Percentiles rank a stretch among this genome's conserved stretches.
Conservation (phyloP, 2,113 vertebrate species). For the Syngnathus typhle region DNA sequence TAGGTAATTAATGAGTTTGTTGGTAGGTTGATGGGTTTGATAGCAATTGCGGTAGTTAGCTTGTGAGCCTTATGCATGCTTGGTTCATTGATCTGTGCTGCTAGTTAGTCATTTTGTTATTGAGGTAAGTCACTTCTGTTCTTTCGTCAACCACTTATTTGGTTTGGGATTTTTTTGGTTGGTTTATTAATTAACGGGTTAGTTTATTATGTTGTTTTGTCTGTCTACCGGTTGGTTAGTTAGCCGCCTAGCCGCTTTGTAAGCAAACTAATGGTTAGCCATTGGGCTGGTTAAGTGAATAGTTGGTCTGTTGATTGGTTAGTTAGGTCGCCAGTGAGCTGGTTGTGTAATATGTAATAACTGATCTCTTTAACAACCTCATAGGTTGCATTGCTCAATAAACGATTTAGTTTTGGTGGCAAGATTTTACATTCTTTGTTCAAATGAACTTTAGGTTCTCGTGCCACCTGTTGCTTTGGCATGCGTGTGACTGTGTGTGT, state of each 20-base stretch:
- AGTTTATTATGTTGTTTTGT: neutral
- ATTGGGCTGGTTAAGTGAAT: too few species aligned
- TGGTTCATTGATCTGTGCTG: neutral
- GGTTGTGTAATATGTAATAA: too few species aligned
- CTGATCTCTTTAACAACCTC: too few species aligned
- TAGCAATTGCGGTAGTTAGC: neutral
- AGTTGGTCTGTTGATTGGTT: neutral
- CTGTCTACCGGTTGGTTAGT: neutral
- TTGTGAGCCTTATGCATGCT: neutral
- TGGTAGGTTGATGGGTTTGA: neutral
- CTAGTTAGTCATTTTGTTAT: neutral
- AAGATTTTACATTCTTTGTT: neutral
- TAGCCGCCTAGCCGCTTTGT: too few species aligned
- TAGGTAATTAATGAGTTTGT: neutral
- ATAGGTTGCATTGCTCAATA: neutral
- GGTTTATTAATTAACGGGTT: neutral
- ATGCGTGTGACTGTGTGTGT: neutral
- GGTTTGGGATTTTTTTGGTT: neutral
- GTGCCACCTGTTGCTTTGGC: neutral
- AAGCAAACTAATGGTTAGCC: neutral
- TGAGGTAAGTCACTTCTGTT: neutral
- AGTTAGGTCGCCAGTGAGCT: neutral
- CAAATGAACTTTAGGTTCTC: neutral
- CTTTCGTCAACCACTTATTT: neutral
- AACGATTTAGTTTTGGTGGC: neutral